A percentile compares a stretch with the other conserved stretches of the same genome.
These are phyloP conservation scores for Periophthalmus modestus DNA, from an alignment of 2,113 vertebrate genomes.

Conservation along the genomic window DNA sequence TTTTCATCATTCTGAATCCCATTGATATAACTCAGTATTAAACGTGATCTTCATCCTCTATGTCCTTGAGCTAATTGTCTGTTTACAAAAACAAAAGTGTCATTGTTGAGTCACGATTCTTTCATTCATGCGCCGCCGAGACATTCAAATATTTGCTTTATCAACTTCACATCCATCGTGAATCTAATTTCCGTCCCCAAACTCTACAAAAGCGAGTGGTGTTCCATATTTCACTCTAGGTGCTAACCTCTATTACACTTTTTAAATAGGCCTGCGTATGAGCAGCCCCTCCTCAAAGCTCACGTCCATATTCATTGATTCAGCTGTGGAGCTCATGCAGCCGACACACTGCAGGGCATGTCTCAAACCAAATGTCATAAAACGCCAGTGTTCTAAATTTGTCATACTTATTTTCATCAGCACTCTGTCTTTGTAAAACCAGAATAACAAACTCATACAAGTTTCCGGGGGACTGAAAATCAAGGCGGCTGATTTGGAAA, in stretches of 20 bases:
- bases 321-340: neutral
- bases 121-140: neutral
- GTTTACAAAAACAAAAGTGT: neutral
- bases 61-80: neutral
- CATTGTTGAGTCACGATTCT: neutral
- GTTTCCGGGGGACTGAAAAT: neutral
- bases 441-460: neutral
- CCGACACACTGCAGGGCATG: conserved; percentile 11
- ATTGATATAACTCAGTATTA: too few relatives aligned
- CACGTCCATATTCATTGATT: conserved; percentile 4
- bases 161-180: neutral
- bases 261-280: conserved; percentile 2
- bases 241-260: conserved; percentile 9
- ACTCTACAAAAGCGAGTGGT: neutral
- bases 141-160: neutral
- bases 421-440: neutral
- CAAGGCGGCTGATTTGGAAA: neutral
- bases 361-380: conserved; percentile 6
- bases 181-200: neutral
- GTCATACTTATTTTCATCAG: neutral
- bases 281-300: neutral
- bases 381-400: neutral
- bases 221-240: conserved; percentile 1
- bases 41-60: too few relatives aligned
- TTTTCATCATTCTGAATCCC: too few relatives aligned